Conservation (phyloP, 2,113 vertebrate genomes). For the Peromyscus californicus region DNA sequence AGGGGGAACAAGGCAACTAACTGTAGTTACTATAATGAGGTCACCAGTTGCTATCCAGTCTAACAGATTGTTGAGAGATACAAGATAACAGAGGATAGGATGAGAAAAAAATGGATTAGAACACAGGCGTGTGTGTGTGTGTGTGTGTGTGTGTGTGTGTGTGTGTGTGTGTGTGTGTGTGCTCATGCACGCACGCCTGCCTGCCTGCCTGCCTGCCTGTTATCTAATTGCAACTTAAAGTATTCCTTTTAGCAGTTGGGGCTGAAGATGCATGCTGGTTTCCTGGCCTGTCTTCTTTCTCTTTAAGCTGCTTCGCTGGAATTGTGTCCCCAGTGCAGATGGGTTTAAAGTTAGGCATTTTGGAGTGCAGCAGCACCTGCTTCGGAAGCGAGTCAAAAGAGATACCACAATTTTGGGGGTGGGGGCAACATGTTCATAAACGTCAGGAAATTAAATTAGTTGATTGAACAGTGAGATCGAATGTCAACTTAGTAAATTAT, state of each 20-base stretch:
- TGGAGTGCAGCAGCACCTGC: constrained; percentile 79
- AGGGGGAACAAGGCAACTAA: constrained; percentile 85
- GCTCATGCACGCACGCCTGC: too few species aligned
- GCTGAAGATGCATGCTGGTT: constrained; percentile 46
- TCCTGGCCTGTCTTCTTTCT: constrained; percentile 65
- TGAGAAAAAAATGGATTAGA: constrained; percentile 63
- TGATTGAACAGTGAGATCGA: constrained; percentile 66
- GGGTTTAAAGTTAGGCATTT: constrained; percentile 74
- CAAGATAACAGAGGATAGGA: constrained; percentile 80
- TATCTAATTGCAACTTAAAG: constrained; percentile 63
- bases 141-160: neutral
- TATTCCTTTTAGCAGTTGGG: constrained; percentile 55
- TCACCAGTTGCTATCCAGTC: constrained; percentile 86
- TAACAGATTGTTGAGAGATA: constrained; percentile 86
- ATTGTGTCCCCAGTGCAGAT: constrained; percentile 69
- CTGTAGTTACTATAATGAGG: constrained; percentile 85
- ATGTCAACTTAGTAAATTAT: constrained; percentile 82
- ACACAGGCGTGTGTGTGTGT: neutral
- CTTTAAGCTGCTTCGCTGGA: constrained; percentile 64
- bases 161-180: neutral
- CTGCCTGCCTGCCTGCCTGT: neutral
- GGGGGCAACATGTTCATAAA: constrained; percentile 56
- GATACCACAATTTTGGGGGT: neutral
- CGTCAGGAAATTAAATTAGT: constrained; percentile 79
- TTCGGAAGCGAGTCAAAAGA: constrained; percentile 78